Conservation (phyloP, 2,113 vertebrate species). For the Strix aluco region DNA sequence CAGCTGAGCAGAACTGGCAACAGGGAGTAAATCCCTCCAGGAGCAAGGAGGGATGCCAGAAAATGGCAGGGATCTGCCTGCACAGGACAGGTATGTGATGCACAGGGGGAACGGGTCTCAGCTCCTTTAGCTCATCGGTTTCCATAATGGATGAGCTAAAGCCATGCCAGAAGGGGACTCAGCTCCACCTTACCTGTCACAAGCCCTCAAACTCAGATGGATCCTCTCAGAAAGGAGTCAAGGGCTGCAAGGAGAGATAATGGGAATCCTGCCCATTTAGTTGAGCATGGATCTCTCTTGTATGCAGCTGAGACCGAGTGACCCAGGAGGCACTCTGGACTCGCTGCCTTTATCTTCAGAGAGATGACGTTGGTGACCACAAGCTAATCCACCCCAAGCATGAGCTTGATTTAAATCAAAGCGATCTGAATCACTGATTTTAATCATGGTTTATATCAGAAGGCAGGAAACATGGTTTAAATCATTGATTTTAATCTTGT, state of each 20-base stretch:
- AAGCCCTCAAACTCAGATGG: accelerated
- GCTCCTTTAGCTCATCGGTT: not conserved
- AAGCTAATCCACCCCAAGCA: slow-evolving; percentile 5
- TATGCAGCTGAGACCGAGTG: not conserved
- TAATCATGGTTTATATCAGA: slow-evolving; percentile 27
- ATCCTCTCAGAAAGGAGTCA: accelerated
- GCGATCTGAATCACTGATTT: slow-evolving; percentile 26
- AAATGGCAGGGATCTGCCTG: not conserved
- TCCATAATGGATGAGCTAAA: not conserved
- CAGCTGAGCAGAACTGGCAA: not conserved
- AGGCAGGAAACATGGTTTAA: slow-evolving; percentile 58
- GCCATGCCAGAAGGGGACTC: not conserved
- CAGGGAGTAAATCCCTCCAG: accelerated
- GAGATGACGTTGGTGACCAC: not conserved
- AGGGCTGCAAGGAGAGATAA: not conserved
- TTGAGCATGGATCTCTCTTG: not conserved
- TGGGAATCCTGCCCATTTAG: not conserved
- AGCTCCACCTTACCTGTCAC: not conserved
- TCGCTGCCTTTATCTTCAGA: not conserved
- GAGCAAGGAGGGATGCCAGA: not conserved
- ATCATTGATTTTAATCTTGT: slow-evolving; percentile 24
- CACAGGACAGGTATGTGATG: accelerated
- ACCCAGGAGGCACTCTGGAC: not conserved
- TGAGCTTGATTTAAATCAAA: slow-evolving; percentile 29
- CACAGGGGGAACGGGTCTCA: not conserved